Conservation (phyloP, 1,140 invertebrate species). For the Plectrocnemia conspersa region DNA sequence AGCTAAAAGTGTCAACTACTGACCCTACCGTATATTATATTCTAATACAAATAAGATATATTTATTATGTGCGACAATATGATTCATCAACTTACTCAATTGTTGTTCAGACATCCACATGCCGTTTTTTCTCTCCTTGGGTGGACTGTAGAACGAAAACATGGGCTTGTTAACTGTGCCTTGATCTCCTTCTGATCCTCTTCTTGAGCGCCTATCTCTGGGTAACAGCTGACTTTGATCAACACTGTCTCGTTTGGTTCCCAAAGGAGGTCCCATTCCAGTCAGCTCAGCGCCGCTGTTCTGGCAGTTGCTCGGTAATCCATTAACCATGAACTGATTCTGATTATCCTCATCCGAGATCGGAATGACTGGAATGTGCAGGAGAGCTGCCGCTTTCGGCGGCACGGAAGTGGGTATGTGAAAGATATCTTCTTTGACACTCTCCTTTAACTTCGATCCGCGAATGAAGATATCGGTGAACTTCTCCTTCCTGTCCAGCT, state of each 20-base stretch:
- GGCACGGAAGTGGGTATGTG: slow-evolving; percentile 50
- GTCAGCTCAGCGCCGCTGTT: slow-evolving; percentile 37
- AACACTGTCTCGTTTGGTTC: slow-evolving; percentile 37
- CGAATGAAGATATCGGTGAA: slow-evolving; percentile 47
- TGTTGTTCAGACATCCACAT: slow-evolving; percentile 30
- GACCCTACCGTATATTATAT: too few relatives aligned
- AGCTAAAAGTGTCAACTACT: too few relatives aligned
- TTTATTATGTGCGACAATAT: too few relatives aligned
- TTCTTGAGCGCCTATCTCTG: slow-evolving; percentile 14
- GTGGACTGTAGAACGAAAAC: slow-evolving; percentile 29
- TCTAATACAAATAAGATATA: too few relatives aligned
- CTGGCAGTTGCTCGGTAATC: slow-evolving; percentile 24
- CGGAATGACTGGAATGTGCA: slow-evolving; percentile 48
- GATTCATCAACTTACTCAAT: slow-evolving; percentile 28
- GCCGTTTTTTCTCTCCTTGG: slow-evolving; percentile 21
- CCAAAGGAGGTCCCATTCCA: slow-evolving; percentile 33
- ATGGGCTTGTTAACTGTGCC: slow-evolving; percentile 15
- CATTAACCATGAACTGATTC: slow-evolving; percentile 16
- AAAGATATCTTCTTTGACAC: slow-evolving; percentile 26
- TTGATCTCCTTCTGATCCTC: slow-evolving; percentile 30
- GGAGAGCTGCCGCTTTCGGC: slow-evolving; percentile 54
- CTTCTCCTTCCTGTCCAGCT: slow-evolving; percentile 44
- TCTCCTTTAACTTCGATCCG: slow-evolving; percentile 43
- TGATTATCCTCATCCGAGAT: slow-evolving; percentile 8
- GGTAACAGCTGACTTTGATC: slow-evolving; percentile 35